These are phyloP conservation scores for Cynodonichthys magdalenae DNA, from an alignment of 2,797 vertebrate species.

Conservation along the genomic window DNA sequence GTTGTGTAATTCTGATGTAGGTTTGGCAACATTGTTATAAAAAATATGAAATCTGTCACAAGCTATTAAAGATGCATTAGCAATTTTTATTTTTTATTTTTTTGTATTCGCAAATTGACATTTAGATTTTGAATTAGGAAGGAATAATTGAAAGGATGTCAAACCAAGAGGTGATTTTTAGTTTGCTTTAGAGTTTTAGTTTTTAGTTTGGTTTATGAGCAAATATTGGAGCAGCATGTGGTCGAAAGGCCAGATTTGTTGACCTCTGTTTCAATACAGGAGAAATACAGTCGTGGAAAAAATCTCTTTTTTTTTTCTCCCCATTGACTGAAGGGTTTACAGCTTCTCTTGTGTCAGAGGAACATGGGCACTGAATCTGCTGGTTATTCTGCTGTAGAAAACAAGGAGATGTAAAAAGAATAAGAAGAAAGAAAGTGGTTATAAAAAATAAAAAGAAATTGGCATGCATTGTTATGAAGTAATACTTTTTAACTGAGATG, in stretches of 20 bases:
- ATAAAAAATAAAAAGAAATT: not conserved
- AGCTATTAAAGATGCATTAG: too few species aligned
- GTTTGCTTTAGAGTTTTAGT: constrained; percentile 1
- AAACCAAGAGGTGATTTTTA: not conserved
- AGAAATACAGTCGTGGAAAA: constrained; percentile 56
- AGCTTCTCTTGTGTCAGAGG: constrained; percentile 40
- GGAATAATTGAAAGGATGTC: too few species aligned
- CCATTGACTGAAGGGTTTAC: constrained; percentile 35
- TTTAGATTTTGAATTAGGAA: too few species aligned
- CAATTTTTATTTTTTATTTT: too few species aligned
- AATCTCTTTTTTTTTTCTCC: not conserved
- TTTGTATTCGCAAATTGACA: too few species aligned
- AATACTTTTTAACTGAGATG: too few species aligned
- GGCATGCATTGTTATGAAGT: not conserved
- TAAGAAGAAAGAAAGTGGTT: not conserved
- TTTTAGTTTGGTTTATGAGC: not conserved
- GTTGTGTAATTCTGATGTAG: too few species aligned
- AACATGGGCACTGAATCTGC: constrained; percentile 26
- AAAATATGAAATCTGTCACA: too few species aligned
- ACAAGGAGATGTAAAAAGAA: constrained; percentile 43
- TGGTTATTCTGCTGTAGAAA: constrained; percentile 37
- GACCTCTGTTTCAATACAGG: constrained; percentile 17
- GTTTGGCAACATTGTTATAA: too few species aligned
- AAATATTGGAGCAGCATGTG: constrained; percentile 12
- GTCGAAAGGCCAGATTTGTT: constrained; percentile 14